Percentiles rank a stretch among this genome's conserved stretches.
Evolutionary conservation across 2,888 invertebrate genomes (phyloP).

Genomic region (Hecatera dysodea): DNA sequence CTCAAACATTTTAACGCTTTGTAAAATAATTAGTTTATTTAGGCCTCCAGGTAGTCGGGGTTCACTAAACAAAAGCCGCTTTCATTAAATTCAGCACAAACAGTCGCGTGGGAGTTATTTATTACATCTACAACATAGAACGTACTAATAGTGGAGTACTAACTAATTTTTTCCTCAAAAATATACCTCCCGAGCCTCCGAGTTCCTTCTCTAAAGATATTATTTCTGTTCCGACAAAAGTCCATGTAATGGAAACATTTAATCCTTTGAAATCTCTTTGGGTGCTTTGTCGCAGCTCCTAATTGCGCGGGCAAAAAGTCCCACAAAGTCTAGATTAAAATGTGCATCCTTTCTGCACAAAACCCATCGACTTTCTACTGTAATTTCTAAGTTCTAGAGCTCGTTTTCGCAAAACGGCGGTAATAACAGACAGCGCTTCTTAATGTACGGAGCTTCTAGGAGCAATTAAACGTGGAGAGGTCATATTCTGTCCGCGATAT

Average conservation of each 20-base stretch:
- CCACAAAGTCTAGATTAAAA: constrained; percentile 84
- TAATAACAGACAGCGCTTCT: constrained; percentile 70
- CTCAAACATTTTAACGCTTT: constrained; percentile 7
- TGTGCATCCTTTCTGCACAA: constrained; percentile 69
- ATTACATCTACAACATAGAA: constrained; percentile 32
- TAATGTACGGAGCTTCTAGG: constrained; percentile 73
- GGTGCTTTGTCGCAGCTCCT: constrained; percentile 79
- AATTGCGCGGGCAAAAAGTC: constrained; percentile 84
- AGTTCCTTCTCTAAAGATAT: constrained; percentile 61
- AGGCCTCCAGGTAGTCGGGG: constrained; percentile 13
- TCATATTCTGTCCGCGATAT: constrained; percentile 74
- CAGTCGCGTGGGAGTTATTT: constrained; percentile 28
- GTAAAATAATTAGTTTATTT: constrained; percentile 38
- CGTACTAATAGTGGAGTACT: constrained; percentile 1
- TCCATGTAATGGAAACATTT: constrained; percentile 84
- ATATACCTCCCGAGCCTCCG: neutral
- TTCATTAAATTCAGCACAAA: constrained; percentile 29
- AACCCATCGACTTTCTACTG: constrained; percentile 61
- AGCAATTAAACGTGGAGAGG: constrained; percentile 81
- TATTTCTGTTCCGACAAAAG: constrained; percentile 71
- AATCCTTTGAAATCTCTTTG: constrained; percentile 82
- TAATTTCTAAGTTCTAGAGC: constrained; percentile 61
- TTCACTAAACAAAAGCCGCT: constrained; percentile 29
- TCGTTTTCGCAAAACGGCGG: constrained; percentile 51
- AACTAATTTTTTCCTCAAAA: constrained; percentile 12